These are phyloP conservation scores for Aproaerema taeniolella DNA, from an alignment of 2,888 invertebrate genomes.

Conservation along the genomic window DNA sequence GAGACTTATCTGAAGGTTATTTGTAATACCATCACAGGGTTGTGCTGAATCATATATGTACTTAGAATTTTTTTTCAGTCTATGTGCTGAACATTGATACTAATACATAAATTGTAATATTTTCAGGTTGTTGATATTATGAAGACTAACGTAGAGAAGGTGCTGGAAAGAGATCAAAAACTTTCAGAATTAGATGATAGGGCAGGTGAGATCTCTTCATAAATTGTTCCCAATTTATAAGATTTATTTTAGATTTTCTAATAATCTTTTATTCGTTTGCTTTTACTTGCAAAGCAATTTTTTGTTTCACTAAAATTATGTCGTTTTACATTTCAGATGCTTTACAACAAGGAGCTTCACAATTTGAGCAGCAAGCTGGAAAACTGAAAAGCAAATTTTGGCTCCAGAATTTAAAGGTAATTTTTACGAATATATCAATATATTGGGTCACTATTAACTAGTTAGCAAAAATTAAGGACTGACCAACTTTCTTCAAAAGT, in stretches of 20 bases:
- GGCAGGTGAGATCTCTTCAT: conserved; percentile 72
- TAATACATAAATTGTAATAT: no score
- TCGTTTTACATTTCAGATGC: conserved; percentile 89
- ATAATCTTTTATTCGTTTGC: not conserved
- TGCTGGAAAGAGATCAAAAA: conserved; percentile 96
- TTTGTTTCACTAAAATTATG: no score
- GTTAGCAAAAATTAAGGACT: no score
- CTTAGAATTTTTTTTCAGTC: no score
- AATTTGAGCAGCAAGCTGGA: conserved; percentile 97
- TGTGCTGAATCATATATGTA: no score
- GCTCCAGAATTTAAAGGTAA: conserved; percentile 96
- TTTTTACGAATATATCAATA: not conserved
- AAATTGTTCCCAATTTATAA: no score
- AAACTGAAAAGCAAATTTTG: conserved; percentile 98
- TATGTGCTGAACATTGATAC: no score
- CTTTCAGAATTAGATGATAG: conserved; percentile 96
- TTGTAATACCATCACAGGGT: no score
- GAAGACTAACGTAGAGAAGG: conserved; percentile 98
- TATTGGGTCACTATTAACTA: not conserved
- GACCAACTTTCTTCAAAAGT: no score
- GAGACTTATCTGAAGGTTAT: no score
- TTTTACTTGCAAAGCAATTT: no score
- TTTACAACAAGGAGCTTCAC: conserved; percentile 95
- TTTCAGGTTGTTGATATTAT: conserved; percentile 93
- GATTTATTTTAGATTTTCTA: not conserved